A percentile compares a stretch with the other conserved stretches of the same genome.
Evolutionary conservation across 1,140 invertebrate genomes (phyloP).

Genomic region (Drosophila virilis): DNA sequence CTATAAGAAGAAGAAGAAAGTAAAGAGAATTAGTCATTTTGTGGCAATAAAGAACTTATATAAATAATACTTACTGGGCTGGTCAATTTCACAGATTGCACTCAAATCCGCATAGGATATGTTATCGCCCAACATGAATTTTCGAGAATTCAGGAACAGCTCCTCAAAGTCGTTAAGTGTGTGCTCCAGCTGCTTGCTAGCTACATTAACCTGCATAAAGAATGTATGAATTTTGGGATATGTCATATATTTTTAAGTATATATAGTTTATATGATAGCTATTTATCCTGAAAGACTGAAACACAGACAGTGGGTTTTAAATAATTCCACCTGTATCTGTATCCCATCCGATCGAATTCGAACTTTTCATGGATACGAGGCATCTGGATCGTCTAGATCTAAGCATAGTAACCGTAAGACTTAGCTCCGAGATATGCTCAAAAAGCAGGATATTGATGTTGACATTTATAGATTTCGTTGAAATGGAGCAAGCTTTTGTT

Average conservation of each 20-base stretch:
- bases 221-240: no score
- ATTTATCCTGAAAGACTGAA: no score
- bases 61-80: conserved; percentile 86
- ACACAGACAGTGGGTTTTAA: no score
- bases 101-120: conserved; percentile 91
- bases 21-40: background rate
- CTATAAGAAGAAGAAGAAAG: conserved; percentile 63
- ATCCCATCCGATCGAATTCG: no score
- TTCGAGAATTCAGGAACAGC: conserved; percentile 87
- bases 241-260: background rate
- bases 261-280: background rate
- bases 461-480: no score
- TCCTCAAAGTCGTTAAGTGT: conserved; percentile 87
- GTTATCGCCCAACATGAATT: conserved; percentile 89
- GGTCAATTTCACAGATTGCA: conserved; percentile 92
- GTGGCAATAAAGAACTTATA: background rate
- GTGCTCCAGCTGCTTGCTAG: conserved; percentile 86
- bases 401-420: no score
- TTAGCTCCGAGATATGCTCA: no score
- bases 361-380: no score
- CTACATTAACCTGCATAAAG: conserved; percentile 56
- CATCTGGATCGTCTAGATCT: no score
- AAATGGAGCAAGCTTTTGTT: no score
- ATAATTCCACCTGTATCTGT: no score
- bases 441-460: no score